phyloP scores from a whole-genome alignment of 1,140 invertebrate genomes.

The Hesperophylax magnus region DNA sequence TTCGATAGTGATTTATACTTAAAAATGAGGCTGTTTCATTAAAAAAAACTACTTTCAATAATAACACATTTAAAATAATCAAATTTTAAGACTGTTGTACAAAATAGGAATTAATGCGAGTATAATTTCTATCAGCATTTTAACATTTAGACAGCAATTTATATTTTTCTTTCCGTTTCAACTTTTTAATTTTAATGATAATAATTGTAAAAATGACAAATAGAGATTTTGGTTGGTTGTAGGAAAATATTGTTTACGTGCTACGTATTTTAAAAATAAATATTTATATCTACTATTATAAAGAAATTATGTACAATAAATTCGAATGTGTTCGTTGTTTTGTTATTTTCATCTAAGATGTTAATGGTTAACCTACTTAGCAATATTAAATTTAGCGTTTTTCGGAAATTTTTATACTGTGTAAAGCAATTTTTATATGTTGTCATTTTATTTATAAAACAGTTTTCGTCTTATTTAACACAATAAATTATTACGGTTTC shows the following conservation, averaged over 20 bases:
- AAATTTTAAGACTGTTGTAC: slow-evolving; percentile 45
- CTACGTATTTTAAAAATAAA: not conserved
- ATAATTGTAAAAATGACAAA: slow-evolving; percentile 24
- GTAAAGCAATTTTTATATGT: slow-evolving; percentile 2
- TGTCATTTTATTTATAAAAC: no score
- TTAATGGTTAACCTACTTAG: slow-evolving; percentile 54
- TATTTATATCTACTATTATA: slow-evolving; percentile 34
- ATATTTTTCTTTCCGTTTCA: not conserved
- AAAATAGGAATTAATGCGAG: slow-evolving; percentile 24
- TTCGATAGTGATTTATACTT: slow-evolving; percentile 31
- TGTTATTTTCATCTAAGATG: slow-evolving; percentile 48
- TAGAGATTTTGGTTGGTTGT: slow-evolving; percentile 4
- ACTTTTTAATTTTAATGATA: not conserved
- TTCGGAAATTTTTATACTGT: slow-evolving; percentile 38
- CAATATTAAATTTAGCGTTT: slow-evolving; percentile 57
- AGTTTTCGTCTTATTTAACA: no score
- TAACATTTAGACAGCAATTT: slow-evolving; percentile 5
- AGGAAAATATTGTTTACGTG: slow-evolving; percentile 13
- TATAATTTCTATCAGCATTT: slow-evolving; percentile 32
- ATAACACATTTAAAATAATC: slow-evolving; percentile 25
- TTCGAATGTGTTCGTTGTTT: slow-evolving; percentile 44
- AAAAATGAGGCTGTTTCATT: slow-evolving; percentile 30
- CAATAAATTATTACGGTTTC: no score
- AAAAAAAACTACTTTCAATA: slow-evolving; percentile 13
- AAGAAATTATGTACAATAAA: slow-evolving; percentile 32